phyloP scores from a whole-genome alignment of 2,113 vertebrate species.

The Carollia perspicillata region DNA sequence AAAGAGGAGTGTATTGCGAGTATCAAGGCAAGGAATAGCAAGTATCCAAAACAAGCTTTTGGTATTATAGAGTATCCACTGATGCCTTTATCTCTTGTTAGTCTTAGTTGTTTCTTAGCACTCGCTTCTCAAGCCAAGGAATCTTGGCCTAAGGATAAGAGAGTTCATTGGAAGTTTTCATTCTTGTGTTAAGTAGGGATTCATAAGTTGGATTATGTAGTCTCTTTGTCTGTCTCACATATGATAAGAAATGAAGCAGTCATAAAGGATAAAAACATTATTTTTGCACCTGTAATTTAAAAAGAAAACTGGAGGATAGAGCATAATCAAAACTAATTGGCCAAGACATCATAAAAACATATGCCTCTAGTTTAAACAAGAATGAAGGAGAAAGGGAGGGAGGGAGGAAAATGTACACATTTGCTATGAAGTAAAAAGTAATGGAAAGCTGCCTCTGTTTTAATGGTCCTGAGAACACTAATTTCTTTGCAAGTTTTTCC shows the following conservation, averaged over 20 bases:
- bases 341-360: conserved; percentile 4
- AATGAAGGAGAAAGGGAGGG: background rate
- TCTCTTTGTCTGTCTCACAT: background rate
- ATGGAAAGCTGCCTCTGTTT: background rate
- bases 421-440: background rate
- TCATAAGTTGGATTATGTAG: background rate
- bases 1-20: background rate
- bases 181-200: background rate
- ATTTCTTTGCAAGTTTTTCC: conserved; percentile 22
- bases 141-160: background rate
- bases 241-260: background rate
- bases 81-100: background rate
- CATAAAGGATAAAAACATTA: background rate
- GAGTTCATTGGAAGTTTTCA: background rate
- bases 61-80: no score
- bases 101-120: background rate
- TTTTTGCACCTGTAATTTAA: conserved; percentile 35
- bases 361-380: background rate
- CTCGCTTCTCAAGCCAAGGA: background rate
- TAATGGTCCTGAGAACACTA: background rate
- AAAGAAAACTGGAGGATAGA: conserved; percentile 19
- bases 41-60: background rate
- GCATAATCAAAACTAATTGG: background rate
- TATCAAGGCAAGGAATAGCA: background rate
- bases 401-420: background rate